Evolutionary conservation across 2,113 vertebrate genomes (phyloP), one percentile per base, ranked within the genome.

Genomic region (pig (Sus scrofa)): DNA sequence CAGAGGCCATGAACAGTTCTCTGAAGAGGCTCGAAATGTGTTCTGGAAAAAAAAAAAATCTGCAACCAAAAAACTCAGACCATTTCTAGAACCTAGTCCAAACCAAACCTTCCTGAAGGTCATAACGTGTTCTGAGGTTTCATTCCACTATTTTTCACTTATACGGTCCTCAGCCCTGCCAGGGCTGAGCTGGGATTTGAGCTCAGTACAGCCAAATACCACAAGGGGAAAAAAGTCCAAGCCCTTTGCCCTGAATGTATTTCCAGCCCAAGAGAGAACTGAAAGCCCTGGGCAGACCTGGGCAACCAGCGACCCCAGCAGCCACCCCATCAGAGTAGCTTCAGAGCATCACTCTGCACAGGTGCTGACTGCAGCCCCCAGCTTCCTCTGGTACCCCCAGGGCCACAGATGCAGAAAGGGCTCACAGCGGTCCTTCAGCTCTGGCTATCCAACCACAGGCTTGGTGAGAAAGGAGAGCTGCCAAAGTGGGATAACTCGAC

Each of bases 101-200:
- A 98, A 98, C 96, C 97, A 97, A 98, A 98, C 81, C 81, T 97
- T 97, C 90, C 95, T 97, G 98, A 98, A 97, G 97, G 98, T 98
- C 97, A 97, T 96, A 97, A 96, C 52, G 77, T 98, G 97, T 97
- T 98, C 97, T 97, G 97, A 98, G 97, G 98, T 97, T 98, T 98
- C 88, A 83, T 96, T 97, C 97, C 96, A 94, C 97, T 96, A 96
- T 97, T 98, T 97, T 98, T 98, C 98, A 98, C 97, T 98, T 97
- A 98, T 85, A 97, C 96, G 92, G 95, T 97, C 95, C 90, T 94
- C 70, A 27, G 68, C 60, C 67, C 44, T 97, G 96, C 95, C 97
- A 97, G 58, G 60, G 91, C 86, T 95, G 19, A 94, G 93, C 86
- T 89, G 93, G 95, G 74, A 94, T 95, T 95, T 96, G 93, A 87